Conservation (phyloP, 2,888 invertebrate genomes). For the Cataglyphis livida region DNA sequence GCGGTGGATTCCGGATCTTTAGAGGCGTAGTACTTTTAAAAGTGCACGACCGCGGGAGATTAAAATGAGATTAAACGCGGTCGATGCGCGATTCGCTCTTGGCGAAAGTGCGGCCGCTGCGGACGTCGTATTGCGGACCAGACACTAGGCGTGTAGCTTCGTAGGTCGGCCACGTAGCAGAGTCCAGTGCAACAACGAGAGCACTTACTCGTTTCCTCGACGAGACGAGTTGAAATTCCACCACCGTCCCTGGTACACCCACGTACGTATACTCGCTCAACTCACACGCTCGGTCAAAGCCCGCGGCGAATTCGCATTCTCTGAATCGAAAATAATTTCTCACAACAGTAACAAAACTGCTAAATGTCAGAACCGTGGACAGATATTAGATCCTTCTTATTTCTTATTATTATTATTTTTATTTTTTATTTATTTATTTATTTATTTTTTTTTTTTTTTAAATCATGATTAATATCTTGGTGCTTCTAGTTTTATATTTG, state of each 20-base stretch:
- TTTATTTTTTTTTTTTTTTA: too few relatives aligned
- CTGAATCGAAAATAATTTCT: conserved; percentile 36
- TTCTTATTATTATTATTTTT: too few relatives aligned
- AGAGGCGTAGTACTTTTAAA: conserved; percentile 19
- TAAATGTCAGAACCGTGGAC: not conserved
- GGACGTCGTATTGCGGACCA: conserved; percentile 21
- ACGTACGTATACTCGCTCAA: conserved; percentile 1
- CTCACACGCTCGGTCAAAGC: conserved; percentile 9
- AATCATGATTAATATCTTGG: too few relatives aligned
- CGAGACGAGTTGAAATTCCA: conserved; percentile 49
- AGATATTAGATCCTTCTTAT: not conserved
- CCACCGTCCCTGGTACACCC: not conserved
- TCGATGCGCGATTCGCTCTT: conserved; percentile 38
- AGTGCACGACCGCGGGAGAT: conserved; percentile 15
- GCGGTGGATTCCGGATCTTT: not conserved
- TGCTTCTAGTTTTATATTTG: too few relatives aligned
- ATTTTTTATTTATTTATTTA: too few relatives aligned
- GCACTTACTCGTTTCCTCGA: conserved; percentile 47
- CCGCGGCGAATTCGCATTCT: conserved; percentile 1
- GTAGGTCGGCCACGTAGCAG: conserved; percentile 46
- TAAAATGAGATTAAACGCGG: conserved; percentile 46
- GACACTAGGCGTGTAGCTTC: conserved; percentile 36
- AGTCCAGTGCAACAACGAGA: conserved; percentile 62
- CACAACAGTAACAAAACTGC: not conserved
- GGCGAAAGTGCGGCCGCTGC: conserved; percentile 30